Conservation (phyloP, 2,113 vertebrate species). For the Carollia perspicillata region DNA sequence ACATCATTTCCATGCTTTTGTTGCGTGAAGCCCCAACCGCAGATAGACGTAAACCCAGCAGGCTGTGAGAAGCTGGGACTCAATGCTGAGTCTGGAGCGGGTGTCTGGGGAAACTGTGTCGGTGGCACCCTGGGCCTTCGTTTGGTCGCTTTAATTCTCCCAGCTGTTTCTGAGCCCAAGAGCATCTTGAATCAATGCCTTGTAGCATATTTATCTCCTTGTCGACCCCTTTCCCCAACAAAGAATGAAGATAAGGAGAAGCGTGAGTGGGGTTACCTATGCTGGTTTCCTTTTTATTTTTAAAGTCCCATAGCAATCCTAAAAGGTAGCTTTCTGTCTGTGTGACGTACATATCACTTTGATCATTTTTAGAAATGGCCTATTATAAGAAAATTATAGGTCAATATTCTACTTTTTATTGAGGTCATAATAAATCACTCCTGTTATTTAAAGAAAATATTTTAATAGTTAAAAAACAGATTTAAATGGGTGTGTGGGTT, state of each 20-base stretch:
- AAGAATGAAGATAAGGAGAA: not conserved
- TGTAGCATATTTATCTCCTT: not conserved
- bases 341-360: not conserved
- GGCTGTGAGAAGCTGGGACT: not conserved
- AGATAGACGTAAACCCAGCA: not conserved
- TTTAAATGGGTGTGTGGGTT: not conserved
- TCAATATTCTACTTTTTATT: not conserved
- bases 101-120: not conserved
- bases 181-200: not conserved
- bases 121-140: not conserved
- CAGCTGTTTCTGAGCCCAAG: not conserved
- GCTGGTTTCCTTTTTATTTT: not conserved
- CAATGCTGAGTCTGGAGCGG: not conserved
- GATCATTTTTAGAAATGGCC: slow-evolving; percentile 38
- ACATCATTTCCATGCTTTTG: not conserved
- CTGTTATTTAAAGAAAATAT: slow-evolving; percentile 15
- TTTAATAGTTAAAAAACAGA: not conserved
- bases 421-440: slow-evolving; percentile 23
- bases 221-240: not conserved
- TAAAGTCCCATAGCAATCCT: not conserved
- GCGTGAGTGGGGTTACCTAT: not conserved
- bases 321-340: not conserved
- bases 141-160: not conserved
- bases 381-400: not conserved
- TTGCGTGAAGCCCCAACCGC: not conserved